Evolutionary conservation across 2,797 vertebrate species (phyloP), one percentile per base, ranked within the genome.

Genomic region (Pelodytes ibericus): DNA sequence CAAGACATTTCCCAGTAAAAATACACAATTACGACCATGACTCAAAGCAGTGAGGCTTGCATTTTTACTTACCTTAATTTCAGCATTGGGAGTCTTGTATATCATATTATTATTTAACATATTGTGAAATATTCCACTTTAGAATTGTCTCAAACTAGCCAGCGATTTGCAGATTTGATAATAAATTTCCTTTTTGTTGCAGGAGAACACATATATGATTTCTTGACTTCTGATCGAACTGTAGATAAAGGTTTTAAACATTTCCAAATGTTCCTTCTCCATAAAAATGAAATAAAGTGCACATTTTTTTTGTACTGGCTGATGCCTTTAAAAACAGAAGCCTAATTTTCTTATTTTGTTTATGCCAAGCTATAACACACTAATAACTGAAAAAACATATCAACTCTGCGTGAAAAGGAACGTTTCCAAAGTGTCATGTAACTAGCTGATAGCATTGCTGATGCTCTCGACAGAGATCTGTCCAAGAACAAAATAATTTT

Each of bases 141-240:
- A 39, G 36, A 39, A 13, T 39, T 39, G 15, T 39, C 5, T 49
- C 13, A 49, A 49, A 49, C 18, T 4, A 3, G 22, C 51, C 51
- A 56, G 8, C 13, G 22, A 56, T 22, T 56, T 25, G 1, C 4
- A 24, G 1, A 56, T 56, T 56, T 56, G 5, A 56, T 56, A 25
- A 6, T 56, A 56, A 22, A 22, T 56, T 22, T 56, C 51, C 62
- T 41, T 44, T 44, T 49, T 30, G 24, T 67, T 39, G 30, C 41
- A 39, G 26, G 25, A 47, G 27, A 67, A 49, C 36, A 5, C 7
- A 51, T 26, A 51, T 51, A 30, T 47, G 24, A 44, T 71, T 71
- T 71, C n/a, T 71, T 49, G 26, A 26, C 57, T 47, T 71, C 20
- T 60, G 68, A 63, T n/a, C n/a, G n/a, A 70, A 70, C 6, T 33